Percentiles rank a stretch among this genome's conserved stretches.
These are phyloP conservation scores for Triplophysa rosa DNA, from an alignment of 2,113 vertebrate genomes.

Conservation along the genomic window DNA sequence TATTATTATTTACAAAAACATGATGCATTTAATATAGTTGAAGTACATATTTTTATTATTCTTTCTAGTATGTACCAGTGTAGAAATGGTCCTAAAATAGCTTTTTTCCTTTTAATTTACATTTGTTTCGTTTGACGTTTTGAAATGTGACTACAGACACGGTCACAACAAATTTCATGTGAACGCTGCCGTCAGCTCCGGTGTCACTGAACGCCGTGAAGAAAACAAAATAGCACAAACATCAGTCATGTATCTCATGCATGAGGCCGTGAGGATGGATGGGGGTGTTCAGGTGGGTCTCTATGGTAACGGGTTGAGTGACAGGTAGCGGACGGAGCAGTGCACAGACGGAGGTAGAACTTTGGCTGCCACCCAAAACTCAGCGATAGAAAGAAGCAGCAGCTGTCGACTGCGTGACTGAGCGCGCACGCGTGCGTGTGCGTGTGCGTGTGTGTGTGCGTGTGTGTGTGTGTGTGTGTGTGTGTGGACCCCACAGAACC, in stretches of 20 bases:
- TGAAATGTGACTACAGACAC: too few species aligned
- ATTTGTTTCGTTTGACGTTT: too few species aligned
- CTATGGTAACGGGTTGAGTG: conserved; percentile 53
- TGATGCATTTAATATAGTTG: too few species aligned
- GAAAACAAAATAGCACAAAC: neutral
- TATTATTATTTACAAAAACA: too few species aligned
- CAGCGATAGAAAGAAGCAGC: conserved; percentile 48
- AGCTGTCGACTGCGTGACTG: conserved; percentile 42
- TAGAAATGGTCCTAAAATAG: too few species aligned
- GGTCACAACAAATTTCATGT: too few species aligned
- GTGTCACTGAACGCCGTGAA: neutral
- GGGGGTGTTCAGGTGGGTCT: conserved; percentile 43
- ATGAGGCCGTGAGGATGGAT: neutral
- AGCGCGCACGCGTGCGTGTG: neutral
- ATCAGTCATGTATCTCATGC: conserved; percentile 1
- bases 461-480: neutral
- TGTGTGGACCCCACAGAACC: neutral
- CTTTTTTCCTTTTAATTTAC: too few species aligned
- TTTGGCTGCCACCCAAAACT: conserved; percentile 53
- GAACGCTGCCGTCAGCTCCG: too few species aligned
- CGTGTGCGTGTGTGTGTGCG: neutral
- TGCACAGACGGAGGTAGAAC: conserved; percentile 47
- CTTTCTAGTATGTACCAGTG: too few species aligned
- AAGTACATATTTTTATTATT: too few species aligned
- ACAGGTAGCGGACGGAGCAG: conserved; percentile 45